Base-by-base conservation (phyloP, 2,113 vertebrate genomes). In the Pygoscelis adeliae region DNA sequence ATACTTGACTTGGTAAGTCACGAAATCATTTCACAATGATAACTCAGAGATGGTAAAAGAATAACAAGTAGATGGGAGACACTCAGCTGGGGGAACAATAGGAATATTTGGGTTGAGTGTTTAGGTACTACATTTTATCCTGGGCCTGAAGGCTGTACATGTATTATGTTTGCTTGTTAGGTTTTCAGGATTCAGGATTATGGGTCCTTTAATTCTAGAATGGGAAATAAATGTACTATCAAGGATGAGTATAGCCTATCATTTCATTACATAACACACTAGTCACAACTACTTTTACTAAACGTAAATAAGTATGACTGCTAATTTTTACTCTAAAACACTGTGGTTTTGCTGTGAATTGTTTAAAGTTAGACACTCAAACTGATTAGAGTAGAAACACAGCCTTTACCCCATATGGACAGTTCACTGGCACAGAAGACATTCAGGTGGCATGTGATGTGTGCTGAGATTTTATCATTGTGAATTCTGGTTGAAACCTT, bases 21-120 rank as follows among this genome's bases (percentile, higher is more conserved):
- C 73, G 52, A 92, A 96, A 94, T 87, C 32, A 44, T 93, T 83
- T 87, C 67, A 67, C n/a, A 69, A 20, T 87, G 83, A 65, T 74
- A 80, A 90, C 25, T 78, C 34, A 58, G 83, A 90, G 27, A 69
- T 50, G 42, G 49, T 78, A 53, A 83, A 96, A 86, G 21, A 69
- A 22, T 61, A 78, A 71, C 21, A 40, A 87, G 44, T 63, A 90
- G 18, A 59, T 34, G 9, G 46, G 46, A 94, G 27, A 42, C 38
- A 59, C 52, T 90, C 67, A 89, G 11, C 62, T 83, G 29, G n/a
- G 36, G 79, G 40, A 66, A 76, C 32, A 70, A 70, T 27, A 66
- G 11, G 47, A 94, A 90, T 77, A 55, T 85, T 69, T 80, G 9
- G 4, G 40, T 52, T 80, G 38, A 47, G 2, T 79, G 4, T 56